phyloP scores from a whole-genome alignment of 2,113 vertebrate genomes.

The Pandion haliaetus region DNA sequence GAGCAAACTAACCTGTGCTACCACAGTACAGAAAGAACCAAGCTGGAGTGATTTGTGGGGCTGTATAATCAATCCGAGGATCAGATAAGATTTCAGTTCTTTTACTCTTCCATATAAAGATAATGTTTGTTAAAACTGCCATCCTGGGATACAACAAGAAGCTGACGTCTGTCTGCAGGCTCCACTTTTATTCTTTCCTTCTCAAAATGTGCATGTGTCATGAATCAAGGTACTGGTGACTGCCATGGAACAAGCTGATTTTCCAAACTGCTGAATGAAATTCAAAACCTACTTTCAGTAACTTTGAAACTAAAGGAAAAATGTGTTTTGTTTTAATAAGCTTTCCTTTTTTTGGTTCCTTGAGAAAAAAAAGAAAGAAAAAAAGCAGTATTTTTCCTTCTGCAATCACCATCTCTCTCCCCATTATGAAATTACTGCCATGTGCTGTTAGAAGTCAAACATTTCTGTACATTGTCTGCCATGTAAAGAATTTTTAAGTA shows the following conservation, averaged over 20 bases:
- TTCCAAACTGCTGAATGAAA: constrained; percentile 8
- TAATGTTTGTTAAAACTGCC: constrained; percentile 48
- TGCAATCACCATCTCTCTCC: neutral
- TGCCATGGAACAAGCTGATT: neutral
- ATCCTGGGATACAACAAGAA: constrained; percentile 29
- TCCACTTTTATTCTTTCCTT: neutral
- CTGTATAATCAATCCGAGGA: constrained; percentile 42
- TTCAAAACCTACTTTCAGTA: constrained; percentile 10
- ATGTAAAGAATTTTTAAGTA: neutral
- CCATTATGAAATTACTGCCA: neutral
- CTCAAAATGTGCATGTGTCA: neutral
- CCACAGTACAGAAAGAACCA: neutral
- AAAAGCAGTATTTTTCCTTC: neutral
- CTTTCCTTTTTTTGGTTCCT: neutral
- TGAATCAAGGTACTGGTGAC: constrained; percentile 15
- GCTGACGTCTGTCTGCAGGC: neutral
- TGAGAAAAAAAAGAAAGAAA: neutral
- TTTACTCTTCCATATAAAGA: constrained; percentile 65
- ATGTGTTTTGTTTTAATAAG: neutral
- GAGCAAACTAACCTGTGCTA: neutral
- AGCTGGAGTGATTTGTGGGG: constrained; percentile 10
- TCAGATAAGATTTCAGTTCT: constrained; percentile 49
- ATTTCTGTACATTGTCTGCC: neutral
- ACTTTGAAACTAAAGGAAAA: neutral
- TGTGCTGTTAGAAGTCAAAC: neutral